Base-by-base conservation (phyloP, 2,888 invertebrate species). In the Troides oblongomaculatus region DNA sequence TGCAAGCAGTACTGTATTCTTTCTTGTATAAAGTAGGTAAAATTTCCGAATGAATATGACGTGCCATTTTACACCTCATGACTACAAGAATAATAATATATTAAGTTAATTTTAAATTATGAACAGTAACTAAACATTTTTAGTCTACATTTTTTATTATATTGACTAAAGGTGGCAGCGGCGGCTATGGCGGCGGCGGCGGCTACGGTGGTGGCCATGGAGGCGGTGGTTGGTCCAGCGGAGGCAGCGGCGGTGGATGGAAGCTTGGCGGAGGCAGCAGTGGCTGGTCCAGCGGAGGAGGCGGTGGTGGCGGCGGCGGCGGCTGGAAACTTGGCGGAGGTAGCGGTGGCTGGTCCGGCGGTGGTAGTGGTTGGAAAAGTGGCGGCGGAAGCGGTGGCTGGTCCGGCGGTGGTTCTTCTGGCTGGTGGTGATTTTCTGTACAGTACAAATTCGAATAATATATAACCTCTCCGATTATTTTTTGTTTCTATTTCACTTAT, bases 371-470 rank as follows among this genome's bases (percentile, higher is more conserved):
- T 18, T 71, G 74, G 12, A 70, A 74, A 8, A 73, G 75, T 71
- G 73, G 76, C 39, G 73, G 77, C 46, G 74, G 77, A 56, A 75
- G 75, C 72, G 66, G 70, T 64, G 77, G 81, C 63, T 78, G 72
- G 75, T 64, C 62, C 12, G 78, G 79, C 63, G 73, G 76, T 50
- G 70, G 76, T 43, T 82, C 81, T 57, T 84, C 85, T 69, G 87
- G 89, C 76, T 88, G 89, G 89, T 89, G 89, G 88, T 89, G 84
- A 88, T 81, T 78, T 62, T 72, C 74, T 73, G 62, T 64, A 74
- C 71, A 72, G 61, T 70, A 77, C 79, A 80, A 84, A 80, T 80
- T 76, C 71, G 76, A 81, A 21, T 79, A 87, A 86, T 86, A 88
- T 82, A 85, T 87, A 86, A 83, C 84, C 81, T 74, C 72, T 77